Base-by-base conservation (phyloP, 2,113 vertebrate genomes). In the Arizona elegans region DNA sequence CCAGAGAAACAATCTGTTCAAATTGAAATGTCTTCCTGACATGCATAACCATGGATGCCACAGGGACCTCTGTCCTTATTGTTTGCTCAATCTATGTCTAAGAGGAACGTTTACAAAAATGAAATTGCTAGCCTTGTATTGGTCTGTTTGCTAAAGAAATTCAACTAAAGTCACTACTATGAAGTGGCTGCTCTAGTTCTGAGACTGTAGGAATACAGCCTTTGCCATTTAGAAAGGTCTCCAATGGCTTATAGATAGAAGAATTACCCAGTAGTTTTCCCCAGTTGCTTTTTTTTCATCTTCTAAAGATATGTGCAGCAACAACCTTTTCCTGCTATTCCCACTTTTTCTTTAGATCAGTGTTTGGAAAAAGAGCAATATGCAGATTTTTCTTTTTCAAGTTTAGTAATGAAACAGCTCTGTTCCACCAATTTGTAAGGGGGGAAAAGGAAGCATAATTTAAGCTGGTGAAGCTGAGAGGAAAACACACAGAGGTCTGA, bases 181-280 rank as follows among this genome's bases (percentile, higher is more conserved):
- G 43, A 70, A 70, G 65, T 70, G 2, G 0, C 26, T 23, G 38
- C 43, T 59, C 17, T 90, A 24, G 15, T 0, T 24, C 15, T 33
- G 52, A 0, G 13, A 3, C 0, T 5, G 33, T 29, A 1, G 3
- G 1, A 55, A 19, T 0, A 23, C 50, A 52, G 47, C 7, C 54
- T 58, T 92, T 55, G 65, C 88, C 62, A 94, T 1, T 89, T 93
- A 94, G 88, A 95, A 92, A 95, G 12, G 92, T 33, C 87, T 88
- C 90, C 92, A 70, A 87, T 87, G 88, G 91, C 86, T 33, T 21
- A 58, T 75, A 62, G 91, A 87, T 5, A 54, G 92, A 89, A 50
- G 95, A 94, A 93, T 94, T 94, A 50, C 47, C 47, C 47, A 50
- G 47, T 50, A 94, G 92, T 95, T 96, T 93, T 95, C 59, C 92